Base-by-base conservation (phyloP, 2,888 invertebrate genomes). In the Machimus rusticus region DNA sequence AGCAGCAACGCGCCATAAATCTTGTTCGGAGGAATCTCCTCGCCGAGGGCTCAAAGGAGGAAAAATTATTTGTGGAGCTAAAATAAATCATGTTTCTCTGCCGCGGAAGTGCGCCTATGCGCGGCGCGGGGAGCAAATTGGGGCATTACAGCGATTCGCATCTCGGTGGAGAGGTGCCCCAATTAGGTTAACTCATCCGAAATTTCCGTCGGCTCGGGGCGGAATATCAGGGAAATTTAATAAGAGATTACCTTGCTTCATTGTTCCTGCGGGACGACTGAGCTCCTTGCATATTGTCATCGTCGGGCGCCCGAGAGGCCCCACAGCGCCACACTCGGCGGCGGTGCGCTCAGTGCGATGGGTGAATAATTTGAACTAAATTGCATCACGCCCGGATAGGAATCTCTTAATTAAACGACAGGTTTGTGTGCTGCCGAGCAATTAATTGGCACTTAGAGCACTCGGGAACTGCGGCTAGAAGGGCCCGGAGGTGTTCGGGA, bases 401-500 rank as follows among this genome's bases (percentile, higher is more conserved):
- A 74, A 57, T 84, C 74, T 34, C 84, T 84, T 84, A 84, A 84
- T 84, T 84, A 84, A 84, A 84, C 39, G 84, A 74, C 84, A 84
- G 34, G 74, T 84, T 84, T 84, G 57, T 66, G 57, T 57, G 84
- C 84, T 66, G 39, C 84, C 57, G 66, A 84, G 74, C 84, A 57
- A 84, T 84, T 84, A 66, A 84, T 84, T 84, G 37, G 66, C 39
- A 84, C 74, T 84, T 66, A 74, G 39, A 84, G 39, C 84, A 74
- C 23, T 84, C 39, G 23, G 39, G 43, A 8, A n/a, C n/a, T n/a
- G n/a, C 37, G 39, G 34, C 39, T 66, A 23, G 23, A 16, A 37
- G 8, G 6, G 51, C 1, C 28, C 28, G 66, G 19, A 66, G 12
- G 66, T 66, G 66, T 28, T 19, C 66, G 9, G 28, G 66, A 66